Evolutionary conservation across 2,113 vertebrate genomes (phyloP), one percentile per base, ranked within the genome.

Genomic region (Bujurquina vittata): DNA sequence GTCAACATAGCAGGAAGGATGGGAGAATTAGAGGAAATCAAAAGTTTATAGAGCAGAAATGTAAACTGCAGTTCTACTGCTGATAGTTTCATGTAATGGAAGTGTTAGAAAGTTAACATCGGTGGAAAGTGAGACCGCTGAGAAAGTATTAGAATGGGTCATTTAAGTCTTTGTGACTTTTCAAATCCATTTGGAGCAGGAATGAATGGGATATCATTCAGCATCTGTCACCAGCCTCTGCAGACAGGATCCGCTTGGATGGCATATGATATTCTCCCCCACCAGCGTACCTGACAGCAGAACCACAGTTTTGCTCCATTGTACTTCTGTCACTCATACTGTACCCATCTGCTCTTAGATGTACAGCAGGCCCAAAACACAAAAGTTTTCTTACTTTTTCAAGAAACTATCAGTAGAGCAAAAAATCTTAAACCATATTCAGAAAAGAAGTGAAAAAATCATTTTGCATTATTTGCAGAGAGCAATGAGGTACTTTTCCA

Each of bases 221-320:
- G 43, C 58, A 0, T 79, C 63, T 75, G 62, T 80, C 85, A 52
- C 12, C 65, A 37, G 35, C 67, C 29, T 43, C 59, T 17, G 17
- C 55, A 22, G 37, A 56, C 55, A 37, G 73, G 37, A 87, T 29
- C 57, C 72, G 52, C 49, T 63, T n/a, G 33, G 60, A 29, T 73
- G 79, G 79, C 80, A 49, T 10, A 14, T 87, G 52, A 88, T 84
- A 76, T 61, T 43, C 23, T 84, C 61, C 33, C 40, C 7, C 2
- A 76, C 11, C 14, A n/a, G 59, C 1, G 2, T 23, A 23, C 23
- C 46, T 56, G 81, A 79, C 85, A 86, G 37, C 57, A 59, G n/a
- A 81, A 69, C 14, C 43, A 62, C 37, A 65, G 55, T 78, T 85
- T 59, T 56, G 54, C 56, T 65, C 69, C 62, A 37, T 52, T 77